phyloP scores from a whole-genome alignment of 2,113 vertebrate species.

The Calidris pygmaea region DNA sequence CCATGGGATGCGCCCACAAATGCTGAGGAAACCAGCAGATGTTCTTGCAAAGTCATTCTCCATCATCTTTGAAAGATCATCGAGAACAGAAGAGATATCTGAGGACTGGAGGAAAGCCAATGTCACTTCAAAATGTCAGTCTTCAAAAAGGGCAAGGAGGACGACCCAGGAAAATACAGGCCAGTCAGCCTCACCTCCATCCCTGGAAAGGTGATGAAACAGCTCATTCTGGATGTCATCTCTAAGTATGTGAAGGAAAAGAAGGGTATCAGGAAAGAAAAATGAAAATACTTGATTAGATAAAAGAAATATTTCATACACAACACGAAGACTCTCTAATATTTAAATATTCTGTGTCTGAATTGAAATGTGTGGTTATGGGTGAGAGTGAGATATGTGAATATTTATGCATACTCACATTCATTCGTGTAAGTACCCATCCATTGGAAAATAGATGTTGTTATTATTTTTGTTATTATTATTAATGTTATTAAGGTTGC shows the following conservation, averaged over 20 bases:
- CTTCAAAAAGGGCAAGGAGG: not conserved
- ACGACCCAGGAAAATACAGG: not conserved
- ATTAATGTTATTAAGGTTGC: not conserved
- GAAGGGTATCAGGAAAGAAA: not conserved
- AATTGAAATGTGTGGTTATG: not conserved
- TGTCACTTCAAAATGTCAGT: not conserved
- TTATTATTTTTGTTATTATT: not conserved
- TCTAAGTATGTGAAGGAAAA: not conserved
- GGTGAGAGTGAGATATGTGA: not conserved
- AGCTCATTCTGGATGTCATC: not conserved
- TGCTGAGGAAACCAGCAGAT: not conserved
- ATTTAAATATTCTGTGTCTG: not conserved
- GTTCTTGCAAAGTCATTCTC: not conserved
- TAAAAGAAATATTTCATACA: not conserved
- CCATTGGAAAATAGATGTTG: not conserved
- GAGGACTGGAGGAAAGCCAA: not conserved
- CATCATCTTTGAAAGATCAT: not conserved
- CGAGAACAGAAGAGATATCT: not conserved
- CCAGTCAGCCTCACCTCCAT: not conserved
- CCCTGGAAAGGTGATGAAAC: not conserved
- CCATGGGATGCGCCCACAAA: not conserved
- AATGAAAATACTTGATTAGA: not conserved
- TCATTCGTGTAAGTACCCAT: accelerated
- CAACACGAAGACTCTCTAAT: not conserved
- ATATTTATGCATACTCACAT: not conserved